Base-by-base conservation (phyloP, 2,113 vertebrate species). In the Syngnathus floridae region DNA sequence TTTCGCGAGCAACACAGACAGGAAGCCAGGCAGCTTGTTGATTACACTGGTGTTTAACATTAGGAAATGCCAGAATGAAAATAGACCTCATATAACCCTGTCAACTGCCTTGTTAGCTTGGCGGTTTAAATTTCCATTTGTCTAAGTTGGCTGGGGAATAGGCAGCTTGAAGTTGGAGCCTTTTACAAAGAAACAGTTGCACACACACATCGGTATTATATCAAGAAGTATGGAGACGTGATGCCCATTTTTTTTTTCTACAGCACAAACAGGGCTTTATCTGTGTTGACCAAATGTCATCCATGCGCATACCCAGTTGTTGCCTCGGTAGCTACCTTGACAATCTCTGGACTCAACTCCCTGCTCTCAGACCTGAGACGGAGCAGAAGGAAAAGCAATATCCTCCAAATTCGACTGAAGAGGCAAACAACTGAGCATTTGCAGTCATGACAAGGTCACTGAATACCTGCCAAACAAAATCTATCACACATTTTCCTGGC, bases 1-100 rank as follows among this genome's bases (percentile, higher is more conserved):
- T 26, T 31, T 31, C 26, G 26, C 26, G 68, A 63, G 77, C 78
- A 76, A 80, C 69, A 70, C 55, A 52, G 72, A 78, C 74, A 85
- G 73, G 80, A 79, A 75, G 74, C 71, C 63, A 66, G 78, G 79
- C 78, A 73, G 82, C 76, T 83, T 86, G 83, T 83, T 84, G 81
- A 88, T 86, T 87, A 88, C 78, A 81, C 75, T 71, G 79, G 76
- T 88, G 86, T 87, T 90, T 82, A 89, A 84, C 82, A 85, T 88
- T 82, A 87, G 68, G 80, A 82, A 85, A 87, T 77, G 80, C 79
- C 80, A 86, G 77, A 80, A 82, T 87, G 78, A 73, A 86, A 85
- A 88, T 75, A 57, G 76, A 70, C 76, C 76, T 84, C 82, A 79
- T 76, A 79, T 81, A 72, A 71, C 66, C 77, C 78, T 77, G 82